A percentile compares a stretch with the other conserved stretches of the same genome.
Conservation (phyloP, 2,113 vertebrate genomes). For the Xiphias gladius region DNA sequence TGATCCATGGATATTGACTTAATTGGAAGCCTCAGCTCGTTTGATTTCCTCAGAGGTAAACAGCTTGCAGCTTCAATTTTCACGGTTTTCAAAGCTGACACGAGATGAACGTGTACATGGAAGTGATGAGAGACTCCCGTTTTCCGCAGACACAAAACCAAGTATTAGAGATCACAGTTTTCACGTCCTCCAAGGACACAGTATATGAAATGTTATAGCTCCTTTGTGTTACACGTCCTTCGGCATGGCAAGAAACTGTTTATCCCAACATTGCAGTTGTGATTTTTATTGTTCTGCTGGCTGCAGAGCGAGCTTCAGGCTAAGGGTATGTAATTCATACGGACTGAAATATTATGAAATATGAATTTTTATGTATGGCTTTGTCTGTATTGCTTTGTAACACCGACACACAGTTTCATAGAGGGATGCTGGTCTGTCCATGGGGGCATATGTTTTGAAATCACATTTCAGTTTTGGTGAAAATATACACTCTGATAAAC, state of each 20-base stretch:
- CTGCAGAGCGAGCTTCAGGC: constrained; percentile 3
- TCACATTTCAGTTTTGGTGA: neutral
- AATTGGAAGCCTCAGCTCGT: constrained; percentile 57
- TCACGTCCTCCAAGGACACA: neutral
- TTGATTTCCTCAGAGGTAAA: constrained; percentile 59
- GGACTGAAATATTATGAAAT: too few species aligned
- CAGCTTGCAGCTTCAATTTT: constrained; percentile 38
- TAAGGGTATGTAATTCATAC: neutral
- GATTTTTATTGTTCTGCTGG: constrained; percentile 17
- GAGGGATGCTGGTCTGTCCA: neutral
- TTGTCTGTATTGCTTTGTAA: neutral
- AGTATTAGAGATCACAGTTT: neutral
- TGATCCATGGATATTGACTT: constrained; percentile 49
- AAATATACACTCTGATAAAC: neutral
- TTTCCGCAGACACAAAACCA: constrained; percentile 28
- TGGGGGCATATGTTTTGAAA: neutral
- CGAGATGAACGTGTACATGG: constrained; percentile 38
- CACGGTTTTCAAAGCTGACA: constrained; percentile 26
- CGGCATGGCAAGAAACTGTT: neutral
- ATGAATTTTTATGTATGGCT: too few species aligned
- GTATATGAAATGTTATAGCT: neutral
- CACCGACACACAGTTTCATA: neutral
- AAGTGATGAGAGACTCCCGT: constrained; percentile 22
- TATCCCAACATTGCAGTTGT: neutral
- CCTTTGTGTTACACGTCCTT: constrained; percentile 2